phyloP scores from a whole-genome alignment of 2,797 vertebrate genomes.

The Tapirus indicus region DNA sequence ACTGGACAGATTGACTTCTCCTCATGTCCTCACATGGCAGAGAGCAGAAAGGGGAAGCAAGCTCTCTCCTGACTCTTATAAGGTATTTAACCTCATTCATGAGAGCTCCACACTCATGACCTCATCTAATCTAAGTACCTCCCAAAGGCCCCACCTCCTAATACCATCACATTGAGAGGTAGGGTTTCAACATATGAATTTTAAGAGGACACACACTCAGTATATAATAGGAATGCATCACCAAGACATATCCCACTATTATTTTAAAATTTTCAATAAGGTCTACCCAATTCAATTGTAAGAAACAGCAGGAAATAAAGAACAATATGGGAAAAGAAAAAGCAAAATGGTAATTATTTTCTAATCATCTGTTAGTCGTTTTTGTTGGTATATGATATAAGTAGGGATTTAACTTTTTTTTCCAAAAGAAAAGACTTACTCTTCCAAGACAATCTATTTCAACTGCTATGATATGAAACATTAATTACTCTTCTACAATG shows the following conservation, averaged over 20 bases:
- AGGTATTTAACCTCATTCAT: background rate
- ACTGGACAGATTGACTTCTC: background rate
- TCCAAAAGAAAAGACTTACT: background rate
- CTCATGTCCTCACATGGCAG: background rate
- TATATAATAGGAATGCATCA: background rate
- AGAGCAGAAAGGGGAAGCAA: background rate
- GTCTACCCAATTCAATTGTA: background rate
- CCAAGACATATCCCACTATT: background rate
- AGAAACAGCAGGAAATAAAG: background rate
- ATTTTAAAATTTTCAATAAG: background rate
- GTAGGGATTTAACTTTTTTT: background rate
- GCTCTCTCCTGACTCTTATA: background rate
- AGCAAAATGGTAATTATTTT: background rate
- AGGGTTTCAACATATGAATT: too few species aligned
- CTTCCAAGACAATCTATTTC: background rate
- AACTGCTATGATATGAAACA: background rate
- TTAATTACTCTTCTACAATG: background rate
- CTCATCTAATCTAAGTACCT: background rate
- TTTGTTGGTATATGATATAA: background rate
- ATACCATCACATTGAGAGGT: too few species aligned
- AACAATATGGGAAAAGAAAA: background rate
- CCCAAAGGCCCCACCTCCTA: too few species aligned
- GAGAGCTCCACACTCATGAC: background rate
- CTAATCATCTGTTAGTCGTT: background rate
- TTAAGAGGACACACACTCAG: background rate